phyloP scores from a whole-genome alignment of 2,888 invertebrate species.

The Sphaerophoria taeniata region DNA sequence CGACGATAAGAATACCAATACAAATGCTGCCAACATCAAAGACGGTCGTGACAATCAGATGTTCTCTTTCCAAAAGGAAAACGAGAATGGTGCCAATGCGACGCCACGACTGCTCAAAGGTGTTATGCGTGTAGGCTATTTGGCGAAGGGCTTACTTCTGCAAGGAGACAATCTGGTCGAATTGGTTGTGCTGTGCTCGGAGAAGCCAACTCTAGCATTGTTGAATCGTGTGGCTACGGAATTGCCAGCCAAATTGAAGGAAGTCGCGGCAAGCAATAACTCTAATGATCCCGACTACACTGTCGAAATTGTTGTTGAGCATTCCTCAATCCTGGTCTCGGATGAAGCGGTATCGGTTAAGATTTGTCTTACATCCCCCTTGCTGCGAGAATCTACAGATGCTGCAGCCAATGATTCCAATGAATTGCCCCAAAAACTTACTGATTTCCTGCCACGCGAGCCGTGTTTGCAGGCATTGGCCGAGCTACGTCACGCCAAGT shows the following conservation, averaged over 20 bases:
- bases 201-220: constrained; percentile 94
- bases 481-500: constrained; percentile 99
- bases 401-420: constrained; percentile 86
- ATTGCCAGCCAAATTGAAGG: constrained; percentile 90
- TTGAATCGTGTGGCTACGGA: constrained; percentile 94
- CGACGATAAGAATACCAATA: constrained; percentile 83
- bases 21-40: constrained; percentile 81
- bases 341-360: constrained; percentile 91
- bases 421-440: constrained; percentile 84
- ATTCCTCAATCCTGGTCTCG: constrained; percentile 93
- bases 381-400: constrained; percentile 90
- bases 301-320: constrained; percentile 92
- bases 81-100: constrained; percentile 84
- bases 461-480: constrained; percentile 99
- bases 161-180: constrained; percentile 95
- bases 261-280: constrained; percentile 88
- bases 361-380: constrained; percentile 95
- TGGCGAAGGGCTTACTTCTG: constrained; percentile 93
- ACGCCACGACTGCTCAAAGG: constrained; percentile 92
- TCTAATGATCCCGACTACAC: constrained; percentile 85
- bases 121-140: constrained; percentile 97
- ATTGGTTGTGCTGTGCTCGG: constrained; percentile 96
- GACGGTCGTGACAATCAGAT: constrained; percentile 92
- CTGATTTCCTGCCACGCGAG: constrained; percentile 98
- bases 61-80: constrained; percentile 89